Evolutionary conservation across 2,113 vertebrate genomes (phyloP), one percentile per base, ranked within the genome.

Genomic region (Chaenogobius annularis): DNA sequence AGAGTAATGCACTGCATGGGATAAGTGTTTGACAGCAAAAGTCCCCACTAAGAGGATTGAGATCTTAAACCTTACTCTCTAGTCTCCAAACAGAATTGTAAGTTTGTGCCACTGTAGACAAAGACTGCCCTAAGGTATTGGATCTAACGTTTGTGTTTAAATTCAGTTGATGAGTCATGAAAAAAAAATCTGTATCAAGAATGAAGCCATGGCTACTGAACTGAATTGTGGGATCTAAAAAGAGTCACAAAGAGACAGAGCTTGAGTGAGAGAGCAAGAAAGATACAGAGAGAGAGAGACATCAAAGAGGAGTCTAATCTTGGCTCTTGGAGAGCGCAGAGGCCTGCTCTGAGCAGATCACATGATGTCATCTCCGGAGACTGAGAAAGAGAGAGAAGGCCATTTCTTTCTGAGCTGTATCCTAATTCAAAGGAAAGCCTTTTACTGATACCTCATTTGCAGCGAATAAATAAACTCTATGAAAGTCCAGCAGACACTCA

Each of bases 11-110:
- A 23, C 43, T 14, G 59, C 62, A 64, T 35, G 22, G 72, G 77
- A 87, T 89, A 73, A 69, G 82, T 8, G 65, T 70, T 69, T 77
- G 22, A 17, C 72, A 43, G 83, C 78, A 85, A 85, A n/a, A 88
- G 77, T 79, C 73, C 72, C 66, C 62, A 0, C 81, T 89, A 91
- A 89, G 85, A 87, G 84, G 87, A 90, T 87, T 88, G 81, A 66
- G 75, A 78, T 83, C 74, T 89, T 87, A 87, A 83, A 84, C 74
- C 76, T 43, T 22, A 80, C 85, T 82, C 74, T 75, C 19, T 43
- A 43, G 35, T 75, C 10, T 63, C 26, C 58, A 61, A 31, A 26
- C 26, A 35, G 12, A 63, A 40, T 58, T 23, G 5, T 11, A 55
- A 61, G 26, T 35, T 40, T 3, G 35, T 20, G 19, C 17, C 31